Percentiles rank a stretch among this genome's conserved stretches.
These are phyloP conservation scores for Leptopilina clavipes DNA, from an alignment of 1,140 invertebrate genomes.

Conservation along the genomic window DNA sequence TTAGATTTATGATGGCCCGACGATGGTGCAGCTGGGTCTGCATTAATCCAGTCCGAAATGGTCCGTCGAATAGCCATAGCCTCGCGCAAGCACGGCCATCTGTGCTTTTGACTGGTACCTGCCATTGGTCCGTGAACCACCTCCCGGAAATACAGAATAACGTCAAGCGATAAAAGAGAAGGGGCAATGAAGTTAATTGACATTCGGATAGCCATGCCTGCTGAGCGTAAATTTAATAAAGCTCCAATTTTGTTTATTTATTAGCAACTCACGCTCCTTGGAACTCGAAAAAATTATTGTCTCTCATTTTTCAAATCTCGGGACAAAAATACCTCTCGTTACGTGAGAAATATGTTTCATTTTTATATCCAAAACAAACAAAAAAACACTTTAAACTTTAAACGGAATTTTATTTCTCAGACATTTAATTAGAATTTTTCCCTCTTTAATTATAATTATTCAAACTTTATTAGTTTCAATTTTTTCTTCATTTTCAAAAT, in stretches of 20 bases:
- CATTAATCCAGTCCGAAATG: slow-evolving; percentile 65
- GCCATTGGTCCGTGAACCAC: slow-evolving; percentile 76
- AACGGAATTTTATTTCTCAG: background rate
- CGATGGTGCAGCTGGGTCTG: slow-evolving; percentile 61
- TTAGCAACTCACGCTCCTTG: slow-evolving; percentile 41
- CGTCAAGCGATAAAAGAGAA: slow-evolving; percentile 47
- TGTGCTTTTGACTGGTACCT: slow-evolving; percentile 74
- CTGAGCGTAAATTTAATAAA: slow-evolving; percentile 44
- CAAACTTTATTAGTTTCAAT: no score
- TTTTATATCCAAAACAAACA: slow-evolving; percentile 4
- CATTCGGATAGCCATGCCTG: slow-evolving; percentile 50
- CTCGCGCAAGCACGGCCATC: slow-evolving; percentile 49
- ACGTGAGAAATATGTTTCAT: background rate
- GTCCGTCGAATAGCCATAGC: slow-evolving; percentile 55
- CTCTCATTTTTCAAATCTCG: background rate
- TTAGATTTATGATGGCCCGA: slow-evolving; percentile 60
- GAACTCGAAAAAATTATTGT: background rate
- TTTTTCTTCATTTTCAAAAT: no score
- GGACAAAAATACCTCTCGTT: background rate
- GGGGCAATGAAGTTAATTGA: slow-evolving; percentile 65
- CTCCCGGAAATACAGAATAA: slow-evolving; percentile 51
- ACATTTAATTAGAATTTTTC: no score
- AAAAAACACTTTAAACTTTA: no score
- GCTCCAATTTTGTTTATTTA: slow-evolving; percentile 36
- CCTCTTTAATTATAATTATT: no score